Conservation (phyloP, 2,113 vertebrate genomes). For the Thomomys bottae region DNA sequence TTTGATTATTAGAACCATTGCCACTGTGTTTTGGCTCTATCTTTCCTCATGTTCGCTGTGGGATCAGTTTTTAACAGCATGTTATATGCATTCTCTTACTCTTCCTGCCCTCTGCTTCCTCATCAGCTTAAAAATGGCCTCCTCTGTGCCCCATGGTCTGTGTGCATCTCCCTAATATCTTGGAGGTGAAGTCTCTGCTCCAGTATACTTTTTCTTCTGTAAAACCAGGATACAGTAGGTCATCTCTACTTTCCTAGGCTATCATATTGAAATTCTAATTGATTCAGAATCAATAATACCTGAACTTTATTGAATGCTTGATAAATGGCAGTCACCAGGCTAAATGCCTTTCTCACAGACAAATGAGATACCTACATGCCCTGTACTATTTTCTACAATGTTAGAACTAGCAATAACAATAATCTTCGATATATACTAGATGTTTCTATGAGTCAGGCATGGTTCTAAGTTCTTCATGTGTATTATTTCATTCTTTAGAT, state of each 20-base stretch:
- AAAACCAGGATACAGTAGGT: not conserved
- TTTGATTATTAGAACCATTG: not conserved
- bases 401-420: not conserved
- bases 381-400: not conserved
- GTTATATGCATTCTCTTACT: not conserved
- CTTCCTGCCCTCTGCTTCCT: not conserved
- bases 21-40: not conserved
- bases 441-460: not conserved
- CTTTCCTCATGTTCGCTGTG: not conserved
- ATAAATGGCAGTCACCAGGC: not conserved
- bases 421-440: not conserved
- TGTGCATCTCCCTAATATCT: not conserved
- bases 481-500: not conserved
- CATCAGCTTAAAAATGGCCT: not conserved
- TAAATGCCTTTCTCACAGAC: not conserved
- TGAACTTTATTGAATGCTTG: not conserved
- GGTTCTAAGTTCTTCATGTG: not conserved
- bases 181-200: not conserved
- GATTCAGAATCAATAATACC: not conserved
- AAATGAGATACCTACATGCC: not conserved
- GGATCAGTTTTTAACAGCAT: not conserved
- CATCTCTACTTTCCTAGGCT: not conserved
- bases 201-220: not conserved
- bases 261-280: not conserved
- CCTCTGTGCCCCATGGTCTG: not conserved